These are phyloP conservation scores for Orius insidiosus DNA, from an alignment of 1,140 invertebrate species.

Conservation along the genomic window DNA sequence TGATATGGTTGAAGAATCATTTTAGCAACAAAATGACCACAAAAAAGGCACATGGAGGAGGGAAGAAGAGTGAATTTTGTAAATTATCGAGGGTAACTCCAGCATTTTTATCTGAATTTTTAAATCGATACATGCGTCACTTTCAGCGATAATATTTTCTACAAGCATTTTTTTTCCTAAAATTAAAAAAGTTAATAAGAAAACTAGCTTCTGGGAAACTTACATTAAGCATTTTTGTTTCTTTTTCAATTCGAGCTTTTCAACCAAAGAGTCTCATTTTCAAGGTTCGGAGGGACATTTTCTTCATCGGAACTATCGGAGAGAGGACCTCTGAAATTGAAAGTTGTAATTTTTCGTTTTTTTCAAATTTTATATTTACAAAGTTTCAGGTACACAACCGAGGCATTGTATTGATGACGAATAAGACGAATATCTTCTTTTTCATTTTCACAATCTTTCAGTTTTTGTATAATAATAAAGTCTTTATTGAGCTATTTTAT, in stretches of 20 bases:
- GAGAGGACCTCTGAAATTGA: slow-evolving; percentile 10
- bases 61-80: no score
- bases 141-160: slow-evolving; percentile 31
- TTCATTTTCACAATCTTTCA: slow-evolving; percentile 30
- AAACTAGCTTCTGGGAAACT: not conserved
- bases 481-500: no score
- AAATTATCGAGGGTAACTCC: slow-evolving; percentile 1
- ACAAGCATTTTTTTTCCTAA: slow-evolving; percentile 28
- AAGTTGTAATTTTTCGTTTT: not conserved
- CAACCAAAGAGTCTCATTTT: slow-evolving; percentile 14
- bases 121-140: slow-evolving; percentile 31
- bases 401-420: slow-evolving; percentile 16
- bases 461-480: slow-evolving; percentile 28
- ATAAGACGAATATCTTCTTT: slow-evolving; percentile 28
- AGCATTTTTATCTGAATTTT: slow-evolving; percentile 30
- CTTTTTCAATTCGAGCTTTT: slow-evolving; percentile 15
- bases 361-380: slow-evolving; percentile 10
- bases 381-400: slow-evolving; percentile 21
- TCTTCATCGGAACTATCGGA: slow-evolving; percentile 17
- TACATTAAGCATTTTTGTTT: slow-evolving; percentile 19
- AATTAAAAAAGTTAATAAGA: slow-evolving; percentile 15
- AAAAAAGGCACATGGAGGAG: no score
- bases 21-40: no score
- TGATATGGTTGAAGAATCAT: no score
- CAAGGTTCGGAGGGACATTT: slow-evolving; percentile 11